Conservation (phyloP, 1,140 invertebrate species). For the Cylas formicarius region DNA sequence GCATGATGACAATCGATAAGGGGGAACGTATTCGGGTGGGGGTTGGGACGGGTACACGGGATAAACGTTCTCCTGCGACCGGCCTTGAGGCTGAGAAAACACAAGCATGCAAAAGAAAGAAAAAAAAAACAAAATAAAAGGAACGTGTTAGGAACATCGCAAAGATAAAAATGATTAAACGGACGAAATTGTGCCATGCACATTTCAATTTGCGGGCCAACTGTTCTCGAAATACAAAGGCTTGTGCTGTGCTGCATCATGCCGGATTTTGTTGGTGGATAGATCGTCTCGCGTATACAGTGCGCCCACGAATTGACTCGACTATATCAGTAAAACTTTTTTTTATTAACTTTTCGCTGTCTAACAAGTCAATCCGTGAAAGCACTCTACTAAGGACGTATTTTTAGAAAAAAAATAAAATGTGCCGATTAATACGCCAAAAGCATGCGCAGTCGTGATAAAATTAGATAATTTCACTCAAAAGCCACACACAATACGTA, state of each 20-base stretch:
- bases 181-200: not conserved
- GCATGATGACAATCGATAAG: conserved; percentile 13
- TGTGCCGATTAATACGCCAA: too few species aligned
- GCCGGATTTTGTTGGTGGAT: conserved; percentile 17
- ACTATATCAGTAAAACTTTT: too few species aligned
- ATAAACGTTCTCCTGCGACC: conserved; percentile 25
- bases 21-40: conserved; percentile 17
- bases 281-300: too few species aligned
- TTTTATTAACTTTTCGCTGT: too few species aligned
- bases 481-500: too few species aligned
- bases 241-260: conserved; percentile 21
- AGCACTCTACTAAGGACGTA: too few species aligned
- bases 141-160: conserved; percentile 15
- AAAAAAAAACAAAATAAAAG: conserved; percentile 28
- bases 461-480: too few species aligned
- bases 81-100: conserved; percentile 33
- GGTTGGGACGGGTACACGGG: conserved; percentile 22
- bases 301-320: too few species aligned
- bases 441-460: too few species aligned
- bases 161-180: conserved; percentile 5
- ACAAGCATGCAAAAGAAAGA: conserved; percentile 36
- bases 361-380: too few species aligned
- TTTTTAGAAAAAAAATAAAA: too few species aligned
- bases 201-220: conserved; percentile 17
- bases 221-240: conserved; percentile 36